A percentile compares a stretch with the other conserved stretches of the same genome.
phyloP scores from a whole-genome alignment of 2,797 vertebrate genomes.

The Acanthurus lineatus region DNA sequence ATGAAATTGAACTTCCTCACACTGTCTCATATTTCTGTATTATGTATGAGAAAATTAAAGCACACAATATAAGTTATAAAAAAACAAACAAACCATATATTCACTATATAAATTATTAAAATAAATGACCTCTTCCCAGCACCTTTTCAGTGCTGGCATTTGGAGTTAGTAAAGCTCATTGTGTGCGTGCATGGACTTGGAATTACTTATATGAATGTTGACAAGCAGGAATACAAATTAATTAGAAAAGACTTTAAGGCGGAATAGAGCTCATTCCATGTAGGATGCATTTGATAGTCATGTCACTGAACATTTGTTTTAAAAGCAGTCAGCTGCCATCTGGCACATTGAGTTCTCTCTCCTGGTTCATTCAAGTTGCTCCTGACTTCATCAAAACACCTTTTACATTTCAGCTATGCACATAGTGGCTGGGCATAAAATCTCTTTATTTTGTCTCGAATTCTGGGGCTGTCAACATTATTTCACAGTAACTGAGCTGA shows the following conservation, averaged over 20 bases:
- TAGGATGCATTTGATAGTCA: conserved; percentile 19
- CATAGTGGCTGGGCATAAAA: not conserved
- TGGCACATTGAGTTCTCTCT: not conserved
- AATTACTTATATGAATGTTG: conserved; percentile 30
- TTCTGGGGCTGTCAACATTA: conserved; percentile 14
- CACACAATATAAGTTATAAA: not conserved
- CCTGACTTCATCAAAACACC: not conserved
- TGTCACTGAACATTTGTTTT: conserved; percentile 28
- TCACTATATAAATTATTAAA: conserved; percentile 3
- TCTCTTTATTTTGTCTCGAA: not conserved
- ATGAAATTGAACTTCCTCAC: not conserved
- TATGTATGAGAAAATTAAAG: not conserved
- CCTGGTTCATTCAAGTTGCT: conserved; percentile 16
- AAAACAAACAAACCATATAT: not conserved
- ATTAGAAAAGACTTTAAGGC: conserved; percentile 25
- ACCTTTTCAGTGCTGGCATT: conserved; percentile 16
- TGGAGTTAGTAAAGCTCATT: conserved; percentile 3
- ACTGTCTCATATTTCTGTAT: not conserved
- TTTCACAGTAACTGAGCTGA: conserved; percentile 36
- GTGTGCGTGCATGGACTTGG: conserved; percentile 6
- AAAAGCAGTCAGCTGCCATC: conserved; percentile 17
- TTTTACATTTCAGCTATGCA: not conserved
- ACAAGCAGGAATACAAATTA: conserved; percentile 28
- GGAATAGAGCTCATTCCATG: not conserved
- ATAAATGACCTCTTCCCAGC: not conserved